Evolutionary conservation across 2,888 invertebrate species (phyloP).

Genomic region (Anaspis maculata): DNA sequence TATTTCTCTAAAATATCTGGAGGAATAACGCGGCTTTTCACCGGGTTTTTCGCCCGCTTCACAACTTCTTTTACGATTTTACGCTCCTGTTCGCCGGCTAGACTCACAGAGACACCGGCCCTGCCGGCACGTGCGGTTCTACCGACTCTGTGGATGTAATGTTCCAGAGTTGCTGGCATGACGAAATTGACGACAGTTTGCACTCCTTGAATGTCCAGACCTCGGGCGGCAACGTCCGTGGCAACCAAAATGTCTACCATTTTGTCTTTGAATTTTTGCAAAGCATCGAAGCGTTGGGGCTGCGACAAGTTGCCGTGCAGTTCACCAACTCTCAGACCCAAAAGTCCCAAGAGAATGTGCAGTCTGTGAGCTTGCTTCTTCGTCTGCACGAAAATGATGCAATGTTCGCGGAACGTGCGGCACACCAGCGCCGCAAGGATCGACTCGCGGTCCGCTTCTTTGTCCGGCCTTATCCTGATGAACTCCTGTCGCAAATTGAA

Average conservation of each 20-base stretch:
- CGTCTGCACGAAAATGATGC: constrained; percentile 94
- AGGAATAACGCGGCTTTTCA: constrained; percentile 82
- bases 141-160: constrained; percentile 95
- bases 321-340: constrained; percentile 81
- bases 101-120: constrained; percentile 86
- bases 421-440: constrained; percentile 74
- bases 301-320: constrained; percentile 96
- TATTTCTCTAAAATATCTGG: constrained; percentile 86
- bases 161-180: constrained; percentile 88
- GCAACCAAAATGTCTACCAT: constrained; percentile 74
- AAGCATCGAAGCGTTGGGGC: constrained; percentile 83
- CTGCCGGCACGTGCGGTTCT: constrained; percentile 89
- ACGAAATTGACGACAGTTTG: constrained; percentile 96
- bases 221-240: constrained; percentile 88
- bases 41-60: constrained; percentile 72
- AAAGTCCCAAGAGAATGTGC: constrained; percentile 82
- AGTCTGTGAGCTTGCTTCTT: constrained; percentile 92
- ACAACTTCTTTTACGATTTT: constrained; percentile 87
- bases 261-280: constrained; percentile 81
- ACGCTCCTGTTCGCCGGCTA: constrained; percentile 91
- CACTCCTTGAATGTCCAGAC: constrained; percentile 94
- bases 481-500: constrained; percentile 95
- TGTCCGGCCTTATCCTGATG: constrained; percentile 80
- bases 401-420: constrained; percentile 83
- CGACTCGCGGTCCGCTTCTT: constrained; percentile 87